Evolutionary conservation across 2,888 invertebrate species (phyloP).

Genomic region (Epirrhoe alternata): DNA sequence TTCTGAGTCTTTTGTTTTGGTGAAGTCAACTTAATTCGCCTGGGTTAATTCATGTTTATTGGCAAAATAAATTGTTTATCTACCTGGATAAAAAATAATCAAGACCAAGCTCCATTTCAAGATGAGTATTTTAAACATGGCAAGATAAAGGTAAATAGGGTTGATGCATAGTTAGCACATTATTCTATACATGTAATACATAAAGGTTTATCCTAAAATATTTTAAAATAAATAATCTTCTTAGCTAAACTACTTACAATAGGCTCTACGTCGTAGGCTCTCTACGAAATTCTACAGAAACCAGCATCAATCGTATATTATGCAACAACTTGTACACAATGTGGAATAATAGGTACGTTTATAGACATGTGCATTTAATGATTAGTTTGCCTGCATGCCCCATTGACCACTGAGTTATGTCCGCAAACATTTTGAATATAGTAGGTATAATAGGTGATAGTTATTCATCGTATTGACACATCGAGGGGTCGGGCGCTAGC

Average conservation of each 20-base stretch:
- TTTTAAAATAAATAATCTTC: background rate
- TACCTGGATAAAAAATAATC: no score
- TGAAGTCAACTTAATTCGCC: no score
- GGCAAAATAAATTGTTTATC: no score
- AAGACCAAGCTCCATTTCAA: no score
- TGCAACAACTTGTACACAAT: background rate
- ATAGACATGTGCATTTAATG: slow-evolving; percentile 22
- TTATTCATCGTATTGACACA: slow-evolving; percentile 49
- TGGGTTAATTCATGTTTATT: no score
- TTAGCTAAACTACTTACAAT: background rate
- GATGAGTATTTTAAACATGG: slow-evolving; percentile 3
- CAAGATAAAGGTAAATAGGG: no score
- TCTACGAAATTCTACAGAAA: slow-evolving; percentile 4
- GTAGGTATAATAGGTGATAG: slow-evolving; percentile 29
- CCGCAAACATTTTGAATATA: slow-evolving; percentile 58
- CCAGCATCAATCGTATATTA: background rate
- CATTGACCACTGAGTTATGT: slow-evolving; percentile 60
- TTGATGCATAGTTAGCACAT: no score
- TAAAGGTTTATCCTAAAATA: slow-evolving; percentile 1
- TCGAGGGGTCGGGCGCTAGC: background rate
- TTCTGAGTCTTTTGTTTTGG: no score
- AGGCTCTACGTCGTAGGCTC: slow-evolving; percentile 11
- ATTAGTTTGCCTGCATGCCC: slow-evolving; percentile 40
- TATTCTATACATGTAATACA: no score
- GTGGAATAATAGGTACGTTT: background rate